These are phyloP conservation scores for Cyphomyrus plagiostoma DNA, from an alignment of 2,113 vertebrate species.

Conservation along the genomic window DNA sequence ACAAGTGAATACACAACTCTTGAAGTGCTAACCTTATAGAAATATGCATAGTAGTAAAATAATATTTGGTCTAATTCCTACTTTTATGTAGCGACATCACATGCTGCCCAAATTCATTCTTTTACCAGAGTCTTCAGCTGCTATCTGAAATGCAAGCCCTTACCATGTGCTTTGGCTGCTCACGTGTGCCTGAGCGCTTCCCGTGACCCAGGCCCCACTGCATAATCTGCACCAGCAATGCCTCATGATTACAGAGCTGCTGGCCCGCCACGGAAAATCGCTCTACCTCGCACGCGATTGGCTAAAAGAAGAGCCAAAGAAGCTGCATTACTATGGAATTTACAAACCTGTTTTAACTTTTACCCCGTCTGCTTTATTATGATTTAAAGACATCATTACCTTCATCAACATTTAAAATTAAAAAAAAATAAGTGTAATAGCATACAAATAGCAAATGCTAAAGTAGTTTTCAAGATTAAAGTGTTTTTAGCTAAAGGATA, in stretches of 20 bases:
- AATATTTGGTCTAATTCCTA: neutral
- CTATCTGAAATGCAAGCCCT: neutral
- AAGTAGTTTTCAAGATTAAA: neutral
- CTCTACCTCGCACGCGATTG: neutral
- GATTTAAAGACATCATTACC: neutral
- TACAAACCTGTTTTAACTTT: neutral
- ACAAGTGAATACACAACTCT: neutral
- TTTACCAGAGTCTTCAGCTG: neutral
- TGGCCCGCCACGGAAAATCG: neutral
- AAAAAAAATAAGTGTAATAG: neutral
- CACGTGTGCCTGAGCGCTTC: neutral
- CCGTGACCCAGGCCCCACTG: neutral
- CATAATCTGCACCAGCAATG: slow-evolving; percentile 3
- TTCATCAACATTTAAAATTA: neutral
- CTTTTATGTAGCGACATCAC: neutral
- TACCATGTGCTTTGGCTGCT: neutral
- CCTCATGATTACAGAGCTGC: neutral
- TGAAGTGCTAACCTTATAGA: neutral
- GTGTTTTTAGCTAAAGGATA: neutral
- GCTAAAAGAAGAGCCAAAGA: neutral
- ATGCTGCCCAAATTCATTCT: neutral
- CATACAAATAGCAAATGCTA: neutral
- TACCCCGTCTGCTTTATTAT: neutral
- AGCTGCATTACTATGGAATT: neutral
- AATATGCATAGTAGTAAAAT: neutral